Conservation (phyloP, 2,888 invertebrate species). For the Mesorhabditis spiculigera region DNA sequence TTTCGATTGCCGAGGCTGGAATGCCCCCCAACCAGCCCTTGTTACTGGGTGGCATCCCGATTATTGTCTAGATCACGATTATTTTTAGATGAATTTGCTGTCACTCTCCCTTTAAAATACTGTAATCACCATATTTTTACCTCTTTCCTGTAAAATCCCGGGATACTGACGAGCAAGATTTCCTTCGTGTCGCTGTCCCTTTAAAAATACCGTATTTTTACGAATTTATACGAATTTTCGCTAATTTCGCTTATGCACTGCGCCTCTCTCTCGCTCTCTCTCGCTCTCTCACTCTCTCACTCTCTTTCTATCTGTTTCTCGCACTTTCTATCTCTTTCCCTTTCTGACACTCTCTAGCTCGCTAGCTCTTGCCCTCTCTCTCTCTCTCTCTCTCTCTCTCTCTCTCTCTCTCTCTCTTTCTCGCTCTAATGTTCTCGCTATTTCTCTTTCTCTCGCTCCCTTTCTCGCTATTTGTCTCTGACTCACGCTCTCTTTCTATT, state of each 20-base stretch:
- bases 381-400: constrained; percentile 8
- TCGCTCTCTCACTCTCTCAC: constrained; percentile 9
- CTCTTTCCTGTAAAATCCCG: too few relatives aligned
- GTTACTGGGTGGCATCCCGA: not conserved
- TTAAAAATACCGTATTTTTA: too few relatives aligned
- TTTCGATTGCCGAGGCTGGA: not conserved
- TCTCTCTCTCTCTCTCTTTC: not conserved
- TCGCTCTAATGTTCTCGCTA: constrained; percentile 7
- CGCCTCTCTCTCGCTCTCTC: constrained; percentile 13
- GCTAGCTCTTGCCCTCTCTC: constrained; percentile 12
- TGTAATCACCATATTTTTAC: too few relatives aligned
- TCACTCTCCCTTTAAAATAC: too few relatives aligned
- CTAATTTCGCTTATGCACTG: constrained; percentile 10
- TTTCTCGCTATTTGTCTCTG: constrained; percentile 3
- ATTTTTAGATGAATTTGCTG: too few relatives aligned
- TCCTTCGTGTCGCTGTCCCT: too few relatives aligned
- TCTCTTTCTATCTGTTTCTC: constrained; percentile 14
- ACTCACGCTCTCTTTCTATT: not conserved
- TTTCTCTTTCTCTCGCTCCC: constrained; percentile 11
- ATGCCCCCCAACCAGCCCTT: not conserved
- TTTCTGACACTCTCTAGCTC: constrained; percentile 13
- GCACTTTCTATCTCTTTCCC: constrained; percentile 9
- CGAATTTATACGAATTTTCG: too few relatives aligned
- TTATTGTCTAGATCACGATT: too few relatives aligned
- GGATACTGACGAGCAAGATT: too few relatives aligned